Base-by-base conservation (phyloP, 2,888 invertebrate genomes). In the Chloromyia formosa region DNA sequence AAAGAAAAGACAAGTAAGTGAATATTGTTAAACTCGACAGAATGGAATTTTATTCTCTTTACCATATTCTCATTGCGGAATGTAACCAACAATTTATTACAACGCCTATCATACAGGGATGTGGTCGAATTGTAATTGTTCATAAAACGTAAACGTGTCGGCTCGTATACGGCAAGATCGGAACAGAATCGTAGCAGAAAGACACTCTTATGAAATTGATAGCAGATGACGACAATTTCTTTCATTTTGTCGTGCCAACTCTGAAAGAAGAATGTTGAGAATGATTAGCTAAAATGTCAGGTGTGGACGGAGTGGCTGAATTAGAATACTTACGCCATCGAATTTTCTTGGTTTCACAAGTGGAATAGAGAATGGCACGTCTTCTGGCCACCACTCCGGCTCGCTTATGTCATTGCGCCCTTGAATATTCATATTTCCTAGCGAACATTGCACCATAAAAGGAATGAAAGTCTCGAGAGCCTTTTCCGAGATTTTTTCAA, bases 31-130 rank as follows among this genome's bases (percentile, higher is more conserved):
- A 35, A 35, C 27, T 7, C 27, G 27, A n/a, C 7, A 35, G 7
- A 35, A 35, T 7, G 7, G 2, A 4, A 4, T 35, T 35, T 35
- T 35, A 35, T 35, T 49, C 10, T 23, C 86, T 83, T 88, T 81
- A 89, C 89, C 86, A 91, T 87, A 81, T 92, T 92, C 81, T 92
- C 92, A 85, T 92, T 92, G 66, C 92, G 88, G 84, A 93, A 92
- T 77, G 93, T 93, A 20, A 92, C 92, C 75, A 92, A 83, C 40
- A 92, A 86, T 79, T 90, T 89, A 77, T 90, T 89, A 77, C 88
- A 89, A 66, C 88, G 87, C 80, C 89, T 87, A 82, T 91, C 89
- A 80, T 90, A 92, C 73, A 92, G 85, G 77, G 92, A 92, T 54
- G 92, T 92, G 23, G 92, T 92, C 71, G 90, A 90, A 80, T 92